A percentile compares a stretch with the other conserved stretches of the same genome.
Evolutionary conservation across 2,888 invertebrate genomes (phyloP).

Genomic region (Galeopsomyia nigrocyanea): DNA sequence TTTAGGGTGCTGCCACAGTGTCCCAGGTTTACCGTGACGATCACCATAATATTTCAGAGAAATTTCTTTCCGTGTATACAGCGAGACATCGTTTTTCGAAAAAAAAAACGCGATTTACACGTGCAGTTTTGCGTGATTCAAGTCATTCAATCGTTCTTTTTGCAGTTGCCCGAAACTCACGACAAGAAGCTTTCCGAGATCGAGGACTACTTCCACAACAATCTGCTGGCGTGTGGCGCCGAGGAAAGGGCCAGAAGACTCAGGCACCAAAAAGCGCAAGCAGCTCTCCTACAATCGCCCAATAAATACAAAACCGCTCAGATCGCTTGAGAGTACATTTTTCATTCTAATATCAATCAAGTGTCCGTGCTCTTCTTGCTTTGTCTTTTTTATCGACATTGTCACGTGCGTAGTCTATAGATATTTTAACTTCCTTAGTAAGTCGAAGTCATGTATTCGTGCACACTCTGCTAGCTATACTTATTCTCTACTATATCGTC

Average conservation of each 20-base stretch:
- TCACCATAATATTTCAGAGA: too few species aligned
- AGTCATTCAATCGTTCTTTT: too few species aligned
- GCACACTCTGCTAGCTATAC: too few species aligned
- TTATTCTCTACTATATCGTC: too few species aligned
- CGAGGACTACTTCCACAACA: conserved; percentile 69
- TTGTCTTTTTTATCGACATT: conserved; percentile 6
- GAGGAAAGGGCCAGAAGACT: conserved; percentile 57
- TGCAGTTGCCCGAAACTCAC: conserved; percentile 69
- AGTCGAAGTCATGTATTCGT: too few species aligned
- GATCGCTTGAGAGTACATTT: conserved; percentile 50
- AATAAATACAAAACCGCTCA: conserved; percentile 56
- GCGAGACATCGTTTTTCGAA: too few species aligned
- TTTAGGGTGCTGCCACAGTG: too few species aligned
- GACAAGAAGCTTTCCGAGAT: conserved; percentile 69
- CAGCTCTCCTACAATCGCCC: conserved; percentile 56
- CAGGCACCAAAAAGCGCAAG: conserved; percentile 53
- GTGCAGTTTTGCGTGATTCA: too few species aligned
- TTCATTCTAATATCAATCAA: background rate
- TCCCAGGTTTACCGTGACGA: too few species aligned
- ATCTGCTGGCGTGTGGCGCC: conserved; percentile 61
- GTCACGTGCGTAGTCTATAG: background rate
- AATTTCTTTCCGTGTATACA: too few species aligned
- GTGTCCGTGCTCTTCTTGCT: background rate
- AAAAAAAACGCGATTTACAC: too few species aligned
- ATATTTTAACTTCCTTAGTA: too few species aligned